phyloP scores from a whole-genome alignment of 2,113 vertebrate genomes.

The Jaculus jaculus region DNA sequence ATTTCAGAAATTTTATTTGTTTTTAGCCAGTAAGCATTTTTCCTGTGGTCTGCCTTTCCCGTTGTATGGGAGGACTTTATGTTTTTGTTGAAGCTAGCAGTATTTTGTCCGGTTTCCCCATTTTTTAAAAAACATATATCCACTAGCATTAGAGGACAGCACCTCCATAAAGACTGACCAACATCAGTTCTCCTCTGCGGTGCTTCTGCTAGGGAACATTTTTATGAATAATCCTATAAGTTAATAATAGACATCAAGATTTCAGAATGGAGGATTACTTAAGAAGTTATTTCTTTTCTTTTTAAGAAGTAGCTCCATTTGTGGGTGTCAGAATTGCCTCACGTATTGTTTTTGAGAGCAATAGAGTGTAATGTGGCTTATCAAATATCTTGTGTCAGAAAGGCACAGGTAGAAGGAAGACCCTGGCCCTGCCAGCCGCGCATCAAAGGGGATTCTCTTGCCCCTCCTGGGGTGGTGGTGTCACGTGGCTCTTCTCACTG shows the following conservation, averaged over 20 bases:
- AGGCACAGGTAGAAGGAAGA: not conserved
- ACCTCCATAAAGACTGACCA: not conserved
- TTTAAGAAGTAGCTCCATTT: not conserved
- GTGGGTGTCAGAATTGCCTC: not conserved
- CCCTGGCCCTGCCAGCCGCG: not conserved
- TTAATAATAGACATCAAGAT: not conserved
- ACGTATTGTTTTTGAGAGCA: not conserved
- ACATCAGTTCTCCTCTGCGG: not conserved
- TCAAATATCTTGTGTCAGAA: not conserved
- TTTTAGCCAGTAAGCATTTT: constrained; percentile 66
- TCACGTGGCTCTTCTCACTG: not conserved
- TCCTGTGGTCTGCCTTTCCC: not conserved
- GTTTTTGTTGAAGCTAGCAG: constrained; percentile 51
- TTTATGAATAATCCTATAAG: not conserved
- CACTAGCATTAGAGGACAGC: not conserved
- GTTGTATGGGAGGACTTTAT: constrained; percentile 12
- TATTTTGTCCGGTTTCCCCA: not conserved
- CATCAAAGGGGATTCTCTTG: constrained; percentile 41
- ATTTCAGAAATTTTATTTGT: constrained; percentile 61
- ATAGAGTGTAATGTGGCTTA: not conserved
- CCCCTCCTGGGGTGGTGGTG: not conserved
- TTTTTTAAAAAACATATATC: not conserved
- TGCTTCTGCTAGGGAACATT: fast-evolving
- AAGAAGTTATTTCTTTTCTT: constrained; percentile 10
- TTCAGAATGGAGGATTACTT: not conserved